Base-by-base conservation (phyloP, 1,140 invertebrate genomes). In the Drosophila cardini region DNA sequence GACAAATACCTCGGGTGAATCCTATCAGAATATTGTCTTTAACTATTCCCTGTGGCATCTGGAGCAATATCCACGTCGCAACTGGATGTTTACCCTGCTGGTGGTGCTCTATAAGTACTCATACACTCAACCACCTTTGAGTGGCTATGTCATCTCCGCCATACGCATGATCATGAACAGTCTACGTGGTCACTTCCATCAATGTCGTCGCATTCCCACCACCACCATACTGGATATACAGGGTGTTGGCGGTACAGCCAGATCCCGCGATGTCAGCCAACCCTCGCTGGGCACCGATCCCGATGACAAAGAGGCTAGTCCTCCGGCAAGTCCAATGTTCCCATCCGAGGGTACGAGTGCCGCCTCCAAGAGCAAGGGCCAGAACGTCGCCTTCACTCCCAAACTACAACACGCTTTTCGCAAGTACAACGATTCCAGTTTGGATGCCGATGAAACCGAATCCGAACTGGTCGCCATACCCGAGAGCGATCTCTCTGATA, bases 61-160 rank as follows among this genome's bases (percentile, higher is more conserved):
- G 56, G 96, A 98, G 84, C 94, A 96, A 5, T 95, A 97, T 90
- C 95, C 96, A 2, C 94, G 98, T 15, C 94, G 97, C 58, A 96
- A 96, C 67, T 99, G 99, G 99, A 94, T 99, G 13, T 96, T 97
- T 93, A 94, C 98, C 16, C 90, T 99, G 13, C 94, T 99, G n/a
- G 97, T 99, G 9, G 95, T 99, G 71, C 93, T 99, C 0, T 99
- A 99, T 90, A 99, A 99, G 97, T 99, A 99, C 92, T 96, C 98
- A 78, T 99, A 99, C 91, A 96, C 95, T 62, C 95, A 95, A 57
- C 95, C 96, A n/a, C 95, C 96, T 0, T 93, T 97, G 73, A 96
- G 95, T 82, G 94, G 94, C 26, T 96, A 97, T 80, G 94, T 98
- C 3, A 95, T 97, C 68, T 94, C 95, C 1, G 93, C 99, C 46